These are phyloP conservation scores for Troides oblongomaculatus DNA, from an alignment of 2,888 invertebrate genomes.

Conservation along the genomic window DNA sequence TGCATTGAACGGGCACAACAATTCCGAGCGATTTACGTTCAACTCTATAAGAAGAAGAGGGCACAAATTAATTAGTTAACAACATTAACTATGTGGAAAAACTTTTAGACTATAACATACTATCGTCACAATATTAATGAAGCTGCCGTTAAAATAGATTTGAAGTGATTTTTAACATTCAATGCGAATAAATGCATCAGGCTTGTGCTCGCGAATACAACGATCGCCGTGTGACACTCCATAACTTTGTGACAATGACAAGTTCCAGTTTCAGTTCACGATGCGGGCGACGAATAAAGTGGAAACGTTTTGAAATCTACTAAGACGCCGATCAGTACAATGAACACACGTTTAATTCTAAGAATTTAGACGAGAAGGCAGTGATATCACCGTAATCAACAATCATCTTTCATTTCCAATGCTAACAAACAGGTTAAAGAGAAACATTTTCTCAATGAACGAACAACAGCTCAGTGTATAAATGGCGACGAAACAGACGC, in stretches of 20 bases:
- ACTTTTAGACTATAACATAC: conserved; percentile 10
- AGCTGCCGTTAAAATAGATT: neutral
- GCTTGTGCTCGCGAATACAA: conserved; percentile 4
- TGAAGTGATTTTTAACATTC: neutral
- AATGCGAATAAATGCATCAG: neutral
- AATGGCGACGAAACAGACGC: conserved; percentile 69
- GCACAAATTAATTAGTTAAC: conserved; percentile 18
- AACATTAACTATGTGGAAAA: conserved; percentile 26
- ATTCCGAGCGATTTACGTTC: conserved; percentile 20
- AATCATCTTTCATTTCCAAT: conserved; percentile 47
- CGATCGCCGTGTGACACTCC: neutral
- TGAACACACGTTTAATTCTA: conserved; percentile 61
- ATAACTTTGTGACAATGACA: neutral
- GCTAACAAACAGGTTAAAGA: conserved; percentile 58
- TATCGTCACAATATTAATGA: neutral
- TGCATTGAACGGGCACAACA: conserved; percentile 21
- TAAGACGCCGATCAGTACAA: conserved; percentile 42
- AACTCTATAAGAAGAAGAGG: conserved; percentile 12
- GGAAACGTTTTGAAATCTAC: too few relatives aligned
- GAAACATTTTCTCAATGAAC: conserved; percentile 46
- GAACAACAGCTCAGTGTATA: conserved; percentile 62
- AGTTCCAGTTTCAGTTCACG: neutral
- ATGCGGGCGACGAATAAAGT: too few relatives aligned
- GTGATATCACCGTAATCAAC: conserved; percentile 56
- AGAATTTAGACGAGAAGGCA: conserved; percentile 60